Evolutionary conservation across 2,888 invertebrate genomes (phyloP), one percentile per base, ranked within the genome.

Genomic region (Lymantria dispar): DNA sequence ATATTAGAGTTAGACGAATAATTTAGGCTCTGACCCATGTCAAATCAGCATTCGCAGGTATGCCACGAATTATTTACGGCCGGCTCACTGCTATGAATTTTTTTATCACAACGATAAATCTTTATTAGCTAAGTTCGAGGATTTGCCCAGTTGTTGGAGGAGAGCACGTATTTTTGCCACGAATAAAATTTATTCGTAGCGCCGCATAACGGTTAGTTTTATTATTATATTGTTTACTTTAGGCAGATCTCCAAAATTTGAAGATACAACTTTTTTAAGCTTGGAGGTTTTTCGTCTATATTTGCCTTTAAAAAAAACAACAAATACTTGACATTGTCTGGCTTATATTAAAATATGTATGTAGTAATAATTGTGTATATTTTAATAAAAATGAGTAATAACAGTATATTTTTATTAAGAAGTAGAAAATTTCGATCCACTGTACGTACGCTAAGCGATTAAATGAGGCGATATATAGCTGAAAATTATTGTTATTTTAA

Each of bases 1-100:
- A 5, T 22, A 22, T 22, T 5, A 22, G 22, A 22, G 22, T 22
- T 22, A 22, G 22, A 22, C 22, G 22, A 22, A 22, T 10, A 33
- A 62, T 67, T 74, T 65, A 68, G 73, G 71, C 77, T 76, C 79
- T 87, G 88, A 88, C 88, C 88, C 88, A 74, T 84, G 88, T 89
- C 87, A 86, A 87, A 87, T 88, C 87, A 88, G 87, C 86, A 88
- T 87, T 86, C 79, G 78, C 87, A 88, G 87, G 87, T 86, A 88
- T 80, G 81, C 85, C 82, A 80, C 80, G 80, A 84, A 86, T 87
- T 88, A 87, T 87, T 86, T 87, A 87, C 83, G 85, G 78, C 77
- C 78, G 76, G 78, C 83, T 85, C 80, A 79, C 75, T 68, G 83
- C 85, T 84, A 87, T 85, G 66, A 60, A 86, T 85, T 33, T 33